These are phyloP conservation scores for Ostrea edulis DNA, from an alignment of 1,140 invertebrate species.

Conservation along the genomic window DNA sequence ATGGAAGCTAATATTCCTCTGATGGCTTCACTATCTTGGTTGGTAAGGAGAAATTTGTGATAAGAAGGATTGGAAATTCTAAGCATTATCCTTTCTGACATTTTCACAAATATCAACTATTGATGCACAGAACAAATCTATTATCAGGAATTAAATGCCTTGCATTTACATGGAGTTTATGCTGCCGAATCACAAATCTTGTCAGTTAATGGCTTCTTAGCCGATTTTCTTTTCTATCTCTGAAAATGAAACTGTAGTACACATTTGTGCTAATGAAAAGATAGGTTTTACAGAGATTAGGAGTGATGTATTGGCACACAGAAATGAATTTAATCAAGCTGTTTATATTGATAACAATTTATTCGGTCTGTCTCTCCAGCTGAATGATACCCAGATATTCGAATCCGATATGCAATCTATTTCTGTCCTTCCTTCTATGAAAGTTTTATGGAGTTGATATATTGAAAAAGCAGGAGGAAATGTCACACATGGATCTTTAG, in stretches of 20 bases:
- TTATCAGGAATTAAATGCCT: constrained; percentile 35
- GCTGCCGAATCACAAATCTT: constrained; percentile 9
- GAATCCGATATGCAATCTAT: neutral
- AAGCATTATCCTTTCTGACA: constrained; percentile 21
- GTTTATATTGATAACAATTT: neutral
- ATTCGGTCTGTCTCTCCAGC: neutral
- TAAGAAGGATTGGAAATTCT: constrained; percentile 4
- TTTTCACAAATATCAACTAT: constrained; percentile 37
- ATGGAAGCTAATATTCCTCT: constrained; percentile 35
- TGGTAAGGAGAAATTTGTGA: constrained; percentile 41
- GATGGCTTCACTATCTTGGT: constrained; percentile 28
- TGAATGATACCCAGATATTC: neutral
- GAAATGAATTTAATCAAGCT: constrained; percentile 21
- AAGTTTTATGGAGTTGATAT: no score
- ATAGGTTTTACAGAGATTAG: constrained; percentile 1
- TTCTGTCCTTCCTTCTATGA: neutral
- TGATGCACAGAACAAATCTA: constrained; percentile 31
- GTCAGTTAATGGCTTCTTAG: constrained; percentile 39
- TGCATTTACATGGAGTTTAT: constrained; percentile 7
- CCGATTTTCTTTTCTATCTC: constrained; percentile 18
- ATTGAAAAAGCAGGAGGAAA: no score
- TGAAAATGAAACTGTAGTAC: constrained; percentile 6
- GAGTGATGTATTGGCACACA: constrained; percentile 25
- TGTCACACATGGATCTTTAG: no score
- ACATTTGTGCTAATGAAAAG: neutral